phyloP scores from a whole-genome alignment of 2,797 vertebrate species.

The Coilia nasus region DNA sequence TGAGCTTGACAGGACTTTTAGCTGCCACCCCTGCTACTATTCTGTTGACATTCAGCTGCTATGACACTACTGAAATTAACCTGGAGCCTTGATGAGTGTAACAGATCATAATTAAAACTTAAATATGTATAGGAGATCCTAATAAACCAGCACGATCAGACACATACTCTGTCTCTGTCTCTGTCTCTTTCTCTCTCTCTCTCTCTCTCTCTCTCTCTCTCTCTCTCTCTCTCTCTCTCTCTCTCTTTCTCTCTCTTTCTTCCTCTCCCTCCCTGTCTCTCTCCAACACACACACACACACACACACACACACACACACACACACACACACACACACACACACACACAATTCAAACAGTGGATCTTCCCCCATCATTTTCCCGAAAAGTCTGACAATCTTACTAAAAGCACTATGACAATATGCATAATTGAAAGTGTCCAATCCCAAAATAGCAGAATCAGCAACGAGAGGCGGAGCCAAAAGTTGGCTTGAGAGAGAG shows the following conservation, averaged over 20 bases:
- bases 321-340: background rate
- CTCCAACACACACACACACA: conserved; percentile 25
- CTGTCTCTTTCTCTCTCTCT: conserved; percentile 6
- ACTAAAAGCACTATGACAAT: conserved; percentile 69
- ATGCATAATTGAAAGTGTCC: conserved; percentile 74
- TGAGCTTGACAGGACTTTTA: no score
- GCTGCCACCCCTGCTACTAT: no score
- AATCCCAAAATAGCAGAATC: conserved; percentile 68
- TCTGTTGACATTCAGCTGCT: no score
- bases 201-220: background rate
- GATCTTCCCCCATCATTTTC: conserved; percentile 26
- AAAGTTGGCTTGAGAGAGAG: conserved; percentile 33
- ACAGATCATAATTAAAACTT: background rate
- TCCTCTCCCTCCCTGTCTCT: background rate
- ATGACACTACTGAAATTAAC: background rate
- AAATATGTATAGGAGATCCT: no score
- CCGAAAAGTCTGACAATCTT: conserved; percentile 61
- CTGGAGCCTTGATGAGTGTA: background rate
- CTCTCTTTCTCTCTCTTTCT: background rate
- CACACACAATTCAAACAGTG: background rate
- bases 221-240: conserved; percentile 8
- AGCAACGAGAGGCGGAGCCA: conserved; percentile 21
- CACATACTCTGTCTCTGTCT: no score
- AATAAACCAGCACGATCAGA: no score
- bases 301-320: background rate